phyloP scores from a whole-genome alignment of 2,113 vertebrate species.

The Labrus mixtus region DNA sequence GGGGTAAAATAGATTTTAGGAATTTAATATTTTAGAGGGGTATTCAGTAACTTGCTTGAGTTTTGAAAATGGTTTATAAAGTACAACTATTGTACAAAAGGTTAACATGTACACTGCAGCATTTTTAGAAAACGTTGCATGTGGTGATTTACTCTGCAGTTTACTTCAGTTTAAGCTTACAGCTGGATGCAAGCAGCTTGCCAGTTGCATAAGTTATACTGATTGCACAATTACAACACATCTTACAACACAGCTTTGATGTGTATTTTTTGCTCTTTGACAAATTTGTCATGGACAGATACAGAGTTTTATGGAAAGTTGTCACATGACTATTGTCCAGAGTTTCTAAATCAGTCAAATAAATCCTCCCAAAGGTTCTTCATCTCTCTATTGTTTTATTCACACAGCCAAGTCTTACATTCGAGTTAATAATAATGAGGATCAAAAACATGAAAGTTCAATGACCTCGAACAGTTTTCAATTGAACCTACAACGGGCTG shows the following conservation, averaged over 20 bases:
- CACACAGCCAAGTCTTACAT: background rate
- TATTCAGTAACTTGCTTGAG: no score
- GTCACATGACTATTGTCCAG: background rate
- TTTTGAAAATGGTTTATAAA: no score
- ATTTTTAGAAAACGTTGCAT: constrained; percentile 24
- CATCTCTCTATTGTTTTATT: no score
- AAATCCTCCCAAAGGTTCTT: background rate
- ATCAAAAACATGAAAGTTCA: background rate
- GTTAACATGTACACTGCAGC: constrained; percentile 9
- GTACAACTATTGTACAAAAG: background rate
- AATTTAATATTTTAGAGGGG: background rate
- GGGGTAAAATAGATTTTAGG: background rate
- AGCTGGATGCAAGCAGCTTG: background rate
- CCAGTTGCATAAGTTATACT: constrained; percentile 15
- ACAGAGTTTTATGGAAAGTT: background rate
- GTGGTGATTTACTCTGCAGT: constrained; percentile 23
- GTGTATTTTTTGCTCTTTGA: constrained; percentile 5
- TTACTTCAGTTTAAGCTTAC: constrained; percentile 13
- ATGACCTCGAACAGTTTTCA: background rate
- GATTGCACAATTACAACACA: background rate
- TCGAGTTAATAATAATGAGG: background rate
- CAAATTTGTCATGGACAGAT: background rate
- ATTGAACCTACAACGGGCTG: no score
- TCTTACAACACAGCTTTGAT: no score
- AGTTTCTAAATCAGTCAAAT: background rate